Percentiles rank a stretch among this genome's conserved stretches.
Evolutionary conservation across 2,888 invertebrate genomes (phyloP).

Genomic region (Drosophila setosimentum): DNA sequence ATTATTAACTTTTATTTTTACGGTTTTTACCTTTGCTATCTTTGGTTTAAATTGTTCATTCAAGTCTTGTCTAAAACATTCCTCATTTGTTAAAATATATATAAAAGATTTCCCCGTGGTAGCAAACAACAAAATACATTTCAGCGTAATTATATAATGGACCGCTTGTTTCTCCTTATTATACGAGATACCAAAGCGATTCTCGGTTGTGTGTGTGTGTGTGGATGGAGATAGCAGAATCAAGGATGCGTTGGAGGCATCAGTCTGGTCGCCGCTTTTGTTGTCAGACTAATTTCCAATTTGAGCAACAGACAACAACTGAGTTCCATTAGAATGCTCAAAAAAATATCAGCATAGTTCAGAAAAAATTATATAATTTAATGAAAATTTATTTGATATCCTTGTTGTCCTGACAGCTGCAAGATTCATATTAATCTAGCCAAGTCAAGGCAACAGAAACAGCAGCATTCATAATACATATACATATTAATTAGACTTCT

Average conservation of each 20-base stretch:
- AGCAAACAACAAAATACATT: slow-evolving; percentile 18
- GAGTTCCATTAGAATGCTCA: slow-evolving; percentile 22
- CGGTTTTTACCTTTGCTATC: background rate
- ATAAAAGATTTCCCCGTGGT: background rate
- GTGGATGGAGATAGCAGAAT: background rate
- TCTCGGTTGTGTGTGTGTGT: background rate
- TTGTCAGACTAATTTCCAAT: slow-evolving; percentile 45
- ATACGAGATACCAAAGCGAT: slow-evolving; percentile 13
- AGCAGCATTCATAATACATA: slow-evolving; percentile 9
- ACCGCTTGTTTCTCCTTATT: slow-evolving; percentile 21
- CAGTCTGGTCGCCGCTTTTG: slow-evolving; percentile 20
- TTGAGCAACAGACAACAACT: slow-evolving; percentile 12
- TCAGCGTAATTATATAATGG: slow-evolving; percentile 42
- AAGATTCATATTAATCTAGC: slow-evolving; percentile 22
- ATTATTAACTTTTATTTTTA: background rate
- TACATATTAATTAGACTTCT: slow-evolving; percentile 49
- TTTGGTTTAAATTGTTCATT: slow-evolving; percentile 11
- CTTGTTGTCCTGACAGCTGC: slow-evolving; percentile 37
- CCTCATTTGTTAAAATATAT: slow-evolving; percentile 5
- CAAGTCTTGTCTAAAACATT: slow-evolving; percentile 3
- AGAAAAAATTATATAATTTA: slow-evolving; percentile 35
- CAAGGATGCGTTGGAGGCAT: slow-evolving; percentile 5
- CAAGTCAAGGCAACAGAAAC: slow-evolving; percentile 6
- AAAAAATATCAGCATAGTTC: background rate
- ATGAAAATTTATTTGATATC: slow-evolving; percentile 57